Percentiles rank a stretch among this genome's conserved stretches.
Conservation (phyloP, 1,140 invertebrate species). For the Drosophila watanabei region DNA sequence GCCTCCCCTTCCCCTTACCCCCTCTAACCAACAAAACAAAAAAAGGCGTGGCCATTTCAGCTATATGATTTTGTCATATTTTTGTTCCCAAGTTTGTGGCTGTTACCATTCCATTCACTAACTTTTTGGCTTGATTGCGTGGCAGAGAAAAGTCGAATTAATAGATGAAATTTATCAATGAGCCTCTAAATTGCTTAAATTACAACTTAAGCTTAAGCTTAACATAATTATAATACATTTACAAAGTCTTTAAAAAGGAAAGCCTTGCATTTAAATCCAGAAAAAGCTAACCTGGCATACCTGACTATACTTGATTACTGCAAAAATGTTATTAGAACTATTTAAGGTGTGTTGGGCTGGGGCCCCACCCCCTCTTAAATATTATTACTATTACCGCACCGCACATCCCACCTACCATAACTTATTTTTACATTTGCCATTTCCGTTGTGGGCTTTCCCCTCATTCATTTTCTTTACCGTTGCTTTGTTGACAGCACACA, state of each 20-base stretch:
- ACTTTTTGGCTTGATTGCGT: constrained; percentile 9
- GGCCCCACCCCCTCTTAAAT: constrained; percentile 12
- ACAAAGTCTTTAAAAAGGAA: background rate
- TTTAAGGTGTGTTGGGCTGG: constrained; percentile 24
- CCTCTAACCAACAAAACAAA: too few species aligned
- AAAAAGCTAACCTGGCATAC: background rate
- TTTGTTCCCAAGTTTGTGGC: constrained; percentile 16
- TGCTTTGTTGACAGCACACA: too few species aligned
- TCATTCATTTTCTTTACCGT: constrained; percentile 62
- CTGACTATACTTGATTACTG: background rate
- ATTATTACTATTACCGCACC: constrained; percentile 20
- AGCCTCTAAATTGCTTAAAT: background rate
- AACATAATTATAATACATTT: background rate
- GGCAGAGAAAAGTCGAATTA: background rate
- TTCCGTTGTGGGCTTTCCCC: constrained; percentile 63
- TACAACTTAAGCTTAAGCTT: background rate
- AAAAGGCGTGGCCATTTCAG: constrained; percentile 32
- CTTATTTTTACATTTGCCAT: constrained; percentile 49
- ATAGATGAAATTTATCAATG: background rate
- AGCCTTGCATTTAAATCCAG: background rate
- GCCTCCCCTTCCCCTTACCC: background rate
- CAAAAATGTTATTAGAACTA: constrained; percentile 15
- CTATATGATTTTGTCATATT: constrained; percentile 45
- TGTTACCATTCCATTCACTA: constrained; percentile 48
- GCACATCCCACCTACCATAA: constrained; percentile 50